These are phyloP conservation scores for Geophilus truncorum DNA, from an alignment of 2,888 invertebrate genomes.

Conservation along the genomic window DNA sequence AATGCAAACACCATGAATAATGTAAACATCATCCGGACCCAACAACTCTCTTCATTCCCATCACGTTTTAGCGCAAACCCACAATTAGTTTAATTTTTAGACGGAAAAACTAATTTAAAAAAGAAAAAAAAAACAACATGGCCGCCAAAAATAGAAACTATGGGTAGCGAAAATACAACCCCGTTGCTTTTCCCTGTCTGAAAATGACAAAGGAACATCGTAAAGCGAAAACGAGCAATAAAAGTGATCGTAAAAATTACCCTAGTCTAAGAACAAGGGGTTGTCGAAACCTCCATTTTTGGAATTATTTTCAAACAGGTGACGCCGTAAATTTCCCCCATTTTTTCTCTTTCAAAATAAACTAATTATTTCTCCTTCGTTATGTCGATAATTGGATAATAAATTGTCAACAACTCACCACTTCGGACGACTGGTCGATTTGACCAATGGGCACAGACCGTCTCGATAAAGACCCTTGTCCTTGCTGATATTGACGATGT, in stretches of 20 bases:
- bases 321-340: not conserved
- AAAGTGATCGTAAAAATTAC: not conserved
- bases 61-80: not conserved
- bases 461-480: slow-evolving; percentile 78
- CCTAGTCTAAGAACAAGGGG: not conserved
- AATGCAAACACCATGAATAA: not conserved
- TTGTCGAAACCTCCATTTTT: not conserved
- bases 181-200: not conserved
- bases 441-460: slow-evolving; percentile 89
- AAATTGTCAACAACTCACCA: slow-evolving; percentile 61
- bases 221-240: not conserved
- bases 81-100: not conserved
- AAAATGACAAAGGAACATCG: not conserved
- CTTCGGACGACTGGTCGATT: slow-evolving; percentile 80
- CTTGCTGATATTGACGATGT: slow-evolving; percentile 94
- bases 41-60: not conserved
- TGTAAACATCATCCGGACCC: not conserved
- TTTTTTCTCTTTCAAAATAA: not conserved
- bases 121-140: not conserved
- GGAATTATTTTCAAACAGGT: not conserved
- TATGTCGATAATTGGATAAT: not conserved
- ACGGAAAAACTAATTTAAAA: not conserved
- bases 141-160: not conserved
- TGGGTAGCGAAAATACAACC: not conserved
- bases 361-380: not conserved